phyloP scores from a whole-genome alignment of 2,797 vertebrate genomes.

The Discoglossus pictus region DNA sequence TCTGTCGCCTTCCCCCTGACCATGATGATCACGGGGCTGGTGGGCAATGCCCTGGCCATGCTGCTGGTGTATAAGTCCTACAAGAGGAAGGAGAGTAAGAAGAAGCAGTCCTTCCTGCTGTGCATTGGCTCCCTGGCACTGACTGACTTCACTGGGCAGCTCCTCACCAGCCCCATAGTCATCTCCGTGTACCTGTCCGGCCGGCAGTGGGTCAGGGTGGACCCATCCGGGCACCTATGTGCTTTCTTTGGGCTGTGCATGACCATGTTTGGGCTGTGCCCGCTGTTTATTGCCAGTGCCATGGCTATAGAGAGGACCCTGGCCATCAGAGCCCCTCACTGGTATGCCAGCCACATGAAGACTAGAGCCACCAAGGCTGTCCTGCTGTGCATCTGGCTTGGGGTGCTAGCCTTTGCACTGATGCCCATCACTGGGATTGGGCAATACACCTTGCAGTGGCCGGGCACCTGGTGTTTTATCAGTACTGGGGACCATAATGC shows the following conservation, averaged over 20 bases:
- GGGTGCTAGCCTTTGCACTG: slow-evolving; percentile 80
- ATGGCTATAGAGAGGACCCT: slow-evolving; percentile 90
- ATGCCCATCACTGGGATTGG: slow-evolving; percentile 85
- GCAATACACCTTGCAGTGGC: slow-evolving; percentile 87
- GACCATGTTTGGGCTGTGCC: slow-evolving; percentile 91
- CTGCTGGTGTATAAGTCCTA: slow-evolving; percentile 85
- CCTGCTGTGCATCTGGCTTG: slow-evolving; percentile 78
- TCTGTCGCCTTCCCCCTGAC: slow-evolving; percentile 86
- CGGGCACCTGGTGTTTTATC: slow-evolving; percentile 97
- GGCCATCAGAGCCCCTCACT: slow-evolving; percentile 90
- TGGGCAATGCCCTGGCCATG: slow-evolving; percentile 90
- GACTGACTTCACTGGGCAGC: slow-evolving; percentile 89
- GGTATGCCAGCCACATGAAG: slow-evolving; percentile 91
- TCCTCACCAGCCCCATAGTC: slow-evolving; percentile 90
- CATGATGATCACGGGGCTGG: slow-evolving; percentile 92
- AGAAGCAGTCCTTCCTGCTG: slow-evolving; percentile 88
- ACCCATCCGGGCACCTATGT: slow-evolving; percentile 82
- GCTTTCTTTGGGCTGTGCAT: slow-evolving; percentile 90
- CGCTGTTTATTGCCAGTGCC: slow-evolving; percentile 88
- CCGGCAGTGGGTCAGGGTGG: slow-evolving; percentile 76
- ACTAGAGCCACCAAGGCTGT: slow-evolving; percentile 77
- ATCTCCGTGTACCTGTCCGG: slow-evolving; percentile 85
- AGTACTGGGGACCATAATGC: slow-evolving; percentile 65
- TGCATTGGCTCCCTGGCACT: slow-evolving; percentile 91
- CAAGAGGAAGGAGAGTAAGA: slow-evolving; percentile 80